Conservation (phyloP, 2,888 invertebrate species). For the Hypomecis atomaria region DNA sequence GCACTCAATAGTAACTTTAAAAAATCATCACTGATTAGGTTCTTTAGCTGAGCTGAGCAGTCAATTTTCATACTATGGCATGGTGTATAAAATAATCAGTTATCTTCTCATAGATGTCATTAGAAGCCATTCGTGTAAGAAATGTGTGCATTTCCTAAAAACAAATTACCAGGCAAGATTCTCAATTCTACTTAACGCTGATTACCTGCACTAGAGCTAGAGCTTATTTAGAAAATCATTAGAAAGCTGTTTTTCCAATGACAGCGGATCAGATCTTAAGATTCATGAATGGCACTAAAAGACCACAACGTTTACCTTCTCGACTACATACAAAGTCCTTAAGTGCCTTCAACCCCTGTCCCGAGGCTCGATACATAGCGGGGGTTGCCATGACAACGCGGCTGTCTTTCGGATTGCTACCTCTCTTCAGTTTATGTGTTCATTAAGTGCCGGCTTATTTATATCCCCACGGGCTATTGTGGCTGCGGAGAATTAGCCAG, state of each 20-base stretch:
- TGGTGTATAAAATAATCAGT: too few species aligned
- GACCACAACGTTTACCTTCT: constrained; percentile 23
- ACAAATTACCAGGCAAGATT: too few species aligned
- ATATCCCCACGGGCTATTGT: constrained; percentile 76
- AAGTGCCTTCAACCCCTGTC: constrained; percentile 36
- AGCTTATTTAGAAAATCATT: too few species aligned
- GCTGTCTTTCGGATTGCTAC: constrained; percentile 60
- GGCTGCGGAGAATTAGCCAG: constrained; percentile 70
- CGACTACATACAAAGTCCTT: constrained; percentile 37
- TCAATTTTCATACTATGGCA: too few species aligned
- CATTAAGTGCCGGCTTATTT: constrained; percentile 79
- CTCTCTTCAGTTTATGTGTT: constrained; percentile 77
- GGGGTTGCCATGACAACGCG: constrained; percentile 64
- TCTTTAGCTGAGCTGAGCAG: too few species aligned
- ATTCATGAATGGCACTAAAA: constrained; percentile 18
- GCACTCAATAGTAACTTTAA: too few species aligned
- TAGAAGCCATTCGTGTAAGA: too few species aligned
- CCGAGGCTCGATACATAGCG: constrained; percentile 29
- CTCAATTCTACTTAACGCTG: too few species aligned
- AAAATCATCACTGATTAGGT: too few species aligned
- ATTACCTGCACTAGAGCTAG: too few species aligned
- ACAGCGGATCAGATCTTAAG: constrained; percentile 4
- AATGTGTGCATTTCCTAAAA: too few species aligned
- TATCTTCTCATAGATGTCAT: too few species aligned
- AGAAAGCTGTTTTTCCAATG: background rate